Conservation (phyloP, 2,888 invertebrate species). For the Apodemia zela region DNA sequence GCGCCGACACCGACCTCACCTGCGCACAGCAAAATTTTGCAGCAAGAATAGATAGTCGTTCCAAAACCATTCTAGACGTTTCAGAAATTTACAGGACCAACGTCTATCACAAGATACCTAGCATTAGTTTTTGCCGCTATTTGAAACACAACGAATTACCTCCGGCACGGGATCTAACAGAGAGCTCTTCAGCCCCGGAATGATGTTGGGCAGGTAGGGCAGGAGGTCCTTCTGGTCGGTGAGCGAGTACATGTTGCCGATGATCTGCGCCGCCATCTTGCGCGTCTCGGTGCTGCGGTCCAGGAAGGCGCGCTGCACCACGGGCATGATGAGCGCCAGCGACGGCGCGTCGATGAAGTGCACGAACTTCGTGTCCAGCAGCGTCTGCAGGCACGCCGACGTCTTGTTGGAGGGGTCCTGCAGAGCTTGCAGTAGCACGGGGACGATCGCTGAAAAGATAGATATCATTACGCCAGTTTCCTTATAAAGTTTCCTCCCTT, state of each 20-base stretch:
- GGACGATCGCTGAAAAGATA: constrained; percentile 86
- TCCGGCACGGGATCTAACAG: constrained; percentile 99
- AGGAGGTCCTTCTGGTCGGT: constrained; percentile 99
- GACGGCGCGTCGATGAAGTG: constrained; percentile 99
- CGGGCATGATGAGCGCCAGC: constrained; percentile 99
- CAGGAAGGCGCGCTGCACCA: constrained; percentile 98
- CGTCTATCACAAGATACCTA: neutral
- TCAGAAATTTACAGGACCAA: no score
- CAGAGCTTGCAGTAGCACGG: constrained; percentile 91
- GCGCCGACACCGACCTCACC: constrained; percentile 96
- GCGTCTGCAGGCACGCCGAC: constrained; percentile 93
- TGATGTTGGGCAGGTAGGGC: constrained; percentile 97
- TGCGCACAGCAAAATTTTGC: constrained; percentile 39
- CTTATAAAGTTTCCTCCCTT: no score
- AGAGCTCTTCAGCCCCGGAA: constrained; percentile 97
- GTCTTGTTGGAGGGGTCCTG: constrained; percentile 98
- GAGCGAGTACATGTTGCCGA: constrained; percentile 99
- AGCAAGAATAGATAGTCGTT: no score
- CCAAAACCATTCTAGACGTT: no score
- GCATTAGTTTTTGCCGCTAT: neutral
- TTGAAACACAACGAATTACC: constrained; percentile 53
- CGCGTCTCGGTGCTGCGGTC: constrained; percentile 98
- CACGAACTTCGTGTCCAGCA: constrained; percentile 97
- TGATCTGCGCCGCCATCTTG: constrained; percentile 99
- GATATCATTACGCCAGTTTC: no score